Base-by-base conservation (phyloP, 1,140 invertebrate species). In the Phenacoccus solenopsis region DNA sequence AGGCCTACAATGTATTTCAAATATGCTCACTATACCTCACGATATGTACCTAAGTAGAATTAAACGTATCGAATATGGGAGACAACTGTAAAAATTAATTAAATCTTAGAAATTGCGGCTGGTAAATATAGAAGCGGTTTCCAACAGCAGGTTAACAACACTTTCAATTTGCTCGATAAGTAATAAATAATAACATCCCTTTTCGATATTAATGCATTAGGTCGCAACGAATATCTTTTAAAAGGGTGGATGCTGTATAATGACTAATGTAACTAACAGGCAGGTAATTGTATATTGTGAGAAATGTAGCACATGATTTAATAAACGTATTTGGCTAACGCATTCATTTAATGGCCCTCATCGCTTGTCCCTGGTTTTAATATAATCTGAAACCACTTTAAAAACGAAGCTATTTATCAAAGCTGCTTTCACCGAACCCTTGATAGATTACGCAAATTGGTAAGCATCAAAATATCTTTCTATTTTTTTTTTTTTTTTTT, bases 161-260 rank as follows among this genome's bases (percentile, higher is more conserved):
- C n/a, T n/a, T n/a, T n/a, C n/a, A n/a, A n/a, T n/a, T 49, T 49
- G 38, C 20, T 49, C 20, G 38, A 16, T 49, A 49, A 49, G 38
- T 49, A 49, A 49, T 49, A 49, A 49, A 49, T 49, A 49, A 49
- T 49, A 49, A 49, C 38, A 49, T 49, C 38, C 38, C 38, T 49
- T 49, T 49, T 49, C 38, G 4, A 49, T 49, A 49, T 49, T 49
- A 49, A 49, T 49, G 38, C 38, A n/a, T 49, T 49, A 49, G 20
- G 38, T 16, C 20, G 20, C 12, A n/a, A n/a, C 16, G 38, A 49
- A n/a, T n/a, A 49, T 49, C 38, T 49, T n/a, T 5, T 49, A 4
- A 10, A 49, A 16, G 38, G 2, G 38, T n/a, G 38, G 38, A 49
- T 49, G 38, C 38, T 49, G 38, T 49, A 16, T 49, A 49, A 49